phyloP scores from a whole-genome alignment of 2,113 vertebrate species.

The Lepus europaeus region DNA sequence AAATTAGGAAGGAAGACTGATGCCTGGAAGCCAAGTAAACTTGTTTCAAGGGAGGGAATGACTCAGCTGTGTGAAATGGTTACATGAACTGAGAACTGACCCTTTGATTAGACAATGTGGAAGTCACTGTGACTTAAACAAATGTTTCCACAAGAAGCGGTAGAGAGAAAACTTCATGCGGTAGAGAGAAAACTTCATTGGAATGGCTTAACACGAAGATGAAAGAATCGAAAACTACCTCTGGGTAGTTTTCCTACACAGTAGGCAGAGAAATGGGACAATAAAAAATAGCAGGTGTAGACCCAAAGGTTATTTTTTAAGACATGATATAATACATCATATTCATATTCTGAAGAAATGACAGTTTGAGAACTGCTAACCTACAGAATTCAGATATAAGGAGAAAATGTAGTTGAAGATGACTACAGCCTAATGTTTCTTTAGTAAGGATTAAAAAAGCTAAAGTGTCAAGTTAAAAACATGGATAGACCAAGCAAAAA shows the following conservation, averaged over 20 bases:
- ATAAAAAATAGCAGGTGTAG: too few species aligned
- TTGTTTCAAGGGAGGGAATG: background rate
- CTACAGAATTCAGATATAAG: background rate
- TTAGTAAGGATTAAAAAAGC: background rate
- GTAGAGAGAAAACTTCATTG: background rate
- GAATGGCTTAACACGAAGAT: too few species aligned
- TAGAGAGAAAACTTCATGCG: background rate
- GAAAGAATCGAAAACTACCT: too few species aligned
- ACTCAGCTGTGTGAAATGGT: background rate
- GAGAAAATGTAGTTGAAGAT: constrained; percentile 22
- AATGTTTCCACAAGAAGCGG: background rate
- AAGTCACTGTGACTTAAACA: background rate
- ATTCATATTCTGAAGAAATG: constrained; percentile 5
- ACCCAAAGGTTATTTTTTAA: background rate
- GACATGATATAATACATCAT: background rate
- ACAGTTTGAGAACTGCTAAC: background rate
- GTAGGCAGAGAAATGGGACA: too few species aligned
- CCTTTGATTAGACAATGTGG: background rate
- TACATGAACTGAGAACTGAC: background rate
- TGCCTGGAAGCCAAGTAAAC: background rate
- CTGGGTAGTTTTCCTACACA: too few species aligned
- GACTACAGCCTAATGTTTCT: background rate
- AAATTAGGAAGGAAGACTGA: background rate
- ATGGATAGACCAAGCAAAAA: too few species aligned
- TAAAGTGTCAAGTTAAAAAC: too few species aligned